A percentile compares a stretch with the other conserved stretches of the same genome.
phyloP scores from a whole-genome alignment of 1,140 invertebrate genomes.

The Megalopta genalis region DNA sequence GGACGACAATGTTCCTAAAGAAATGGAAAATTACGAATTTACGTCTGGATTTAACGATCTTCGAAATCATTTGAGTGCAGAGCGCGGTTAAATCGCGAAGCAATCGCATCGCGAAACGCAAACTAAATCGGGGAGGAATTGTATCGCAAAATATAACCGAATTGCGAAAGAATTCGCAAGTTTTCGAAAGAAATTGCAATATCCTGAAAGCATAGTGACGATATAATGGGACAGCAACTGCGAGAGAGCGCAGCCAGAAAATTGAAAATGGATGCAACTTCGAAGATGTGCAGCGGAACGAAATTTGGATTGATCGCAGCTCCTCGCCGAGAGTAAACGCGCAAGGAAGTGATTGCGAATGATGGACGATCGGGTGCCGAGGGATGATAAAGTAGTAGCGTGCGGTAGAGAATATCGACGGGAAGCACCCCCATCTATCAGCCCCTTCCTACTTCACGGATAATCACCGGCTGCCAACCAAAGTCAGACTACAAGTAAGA shows the following conservation, averaged over 20 bases:
- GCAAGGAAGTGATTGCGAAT: slow-evolving; percentile 75
- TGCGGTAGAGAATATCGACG: slow-evolving; percentile 71
- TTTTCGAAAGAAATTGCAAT: background rate
- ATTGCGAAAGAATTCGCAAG: background rate
- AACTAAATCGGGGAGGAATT: too few species aligned
- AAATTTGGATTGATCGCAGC: slow-evolving; percentile 64
- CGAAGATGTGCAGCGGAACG: slow-evolving; percentile 35
- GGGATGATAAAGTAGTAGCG: slow-evolving; percentile 72
- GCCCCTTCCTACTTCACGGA: slow-evolving; percentile 57
- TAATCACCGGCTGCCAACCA: slow-evolving; percentile 67
- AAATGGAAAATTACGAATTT: too few species aligned
- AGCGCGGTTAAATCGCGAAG: background rate
- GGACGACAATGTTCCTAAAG: too few species aligned
- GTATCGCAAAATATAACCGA: too few species aligned
- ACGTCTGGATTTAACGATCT: too few species aligned
- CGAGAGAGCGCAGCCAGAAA: background rate
- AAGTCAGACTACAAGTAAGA: slow-evolving; percentile 64
- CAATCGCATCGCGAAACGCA: too few species aligned
- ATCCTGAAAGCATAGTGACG: background rate
- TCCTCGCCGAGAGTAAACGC: slow-evolving; percentile 60
- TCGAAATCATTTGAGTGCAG: too few species aligned
- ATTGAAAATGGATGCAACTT: slow-evolving; percentile 37
- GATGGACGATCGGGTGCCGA: slow-evolving; percentile 71
- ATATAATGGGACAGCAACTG: background rate
- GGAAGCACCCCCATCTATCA: slow-evolving; percentile 71